Evolutionary conservation across 2,888 invertebrate genomes (phyloP), one percentile per base, ranked within the genome.

Genomic region (Gymnosoma rotundatum): DNA sequence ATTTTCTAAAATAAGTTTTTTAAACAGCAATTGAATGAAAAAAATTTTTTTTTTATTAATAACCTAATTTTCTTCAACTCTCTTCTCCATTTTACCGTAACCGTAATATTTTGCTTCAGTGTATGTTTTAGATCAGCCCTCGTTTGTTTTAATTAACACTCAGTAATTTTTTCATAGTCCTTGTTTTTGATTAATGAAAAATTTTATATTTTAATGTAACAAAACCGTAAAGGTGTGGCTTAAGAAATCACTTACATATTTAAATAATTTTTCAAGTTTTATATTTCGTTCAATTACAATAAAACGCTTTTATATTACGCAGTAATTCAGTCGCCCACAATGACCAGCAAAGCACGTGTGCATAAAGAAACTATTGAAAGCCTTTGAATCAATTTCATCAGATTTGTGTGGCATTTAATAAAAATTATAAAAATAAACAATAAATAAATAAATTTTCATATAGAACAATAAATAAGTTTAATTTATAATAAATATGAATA

Each of bases 321-420:
- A 14, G 21, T 42, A n/a, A 7, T 38, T 21, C 4, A 20, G 1
- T 16, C 60, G 60, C 58, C 58, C 42, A 72, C 72, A 36, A 60
- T 36, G n/a, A 9, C 7, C 20, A 48, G 21, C 74, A 12, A 16
- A 48, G 38, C 74, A 74, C 48, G 42, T 58, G 7, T 58, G 7
- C n/a, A 48, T 21, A 18, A 32, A 18, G n/a, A n/a, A 52, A 20
- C 16, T 54, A 21, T 64, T 66, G 75, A 45, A 75, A 75, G 16
- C 58, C 16, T 16, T 2, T n/a, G 0, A 21, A 38, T 9, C 0
- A 45, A 75, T 75, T 75, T 75, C 75, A 75, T 75, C 75, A 75
- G 75, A 56, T 36, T 66, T 75, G 25, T 74, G 10, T 20, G 12
- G 14, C 6, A 0, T 12, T 16, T 7, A 45, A 45, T 48, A 60